Evolutionary conservation across 2,113 vertebrate genomes (phyloP).

Genomic region (Verasper variegatus): DNA sequence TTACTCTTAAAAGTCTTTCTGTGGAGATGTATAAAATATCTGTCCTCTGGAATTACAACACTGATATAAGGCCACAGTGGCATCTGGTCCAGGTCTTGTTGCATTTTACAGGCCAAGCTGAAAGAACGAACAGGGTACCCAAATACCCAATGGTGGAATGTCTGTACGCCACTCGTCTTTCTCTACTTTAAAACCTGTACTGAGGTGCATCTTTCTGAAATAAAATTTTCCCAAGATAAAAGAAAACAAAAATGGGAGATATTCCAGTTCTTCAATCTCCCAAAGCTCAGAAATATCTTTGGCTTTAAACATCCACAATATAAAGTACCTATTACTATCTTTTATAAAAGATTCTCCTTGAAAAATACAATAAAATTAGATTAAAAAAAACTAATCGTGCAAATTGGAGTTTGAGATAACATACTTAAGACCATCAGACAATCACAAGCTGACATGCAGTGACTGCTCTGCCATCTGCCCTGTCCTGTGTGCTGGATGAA

Average conservation of each 20-base stretch:
- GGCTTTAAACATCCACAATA: slow-evolving; percentile 56
- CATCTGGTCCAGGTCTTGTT: slow-evolving; percentile 14
- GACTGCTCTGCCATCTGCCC: slow-evolving; percentile 45
- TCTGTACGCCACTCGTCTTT: slow-evolving; percentile 30
- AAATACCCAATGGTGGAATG: slow-evolving; percentile 50
- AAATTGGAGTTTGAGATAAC: slow-evolving; percentile 85
- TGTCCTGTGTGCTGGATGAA: slow-evolving; percentile 44
- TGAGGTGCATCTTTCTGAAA: slow-evolving; percentile 55
- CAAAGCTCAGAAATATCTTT: slow-evolving; percentile 33
- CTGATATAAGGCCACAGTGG: slow-evolving; percentile 31
- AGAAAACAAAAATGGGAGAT: slow-evolving; percentile 1
- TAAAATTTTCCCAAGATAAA: slow-evolving; percentile 23
- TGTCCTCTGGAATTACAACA: slow-evolving; percentile 9
- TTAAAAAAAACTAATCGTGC: slow-evolving; percentile 83
- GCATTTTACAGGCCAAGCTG: slow-evolving; percentile 18
- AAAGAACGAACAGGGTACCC: not conserved
- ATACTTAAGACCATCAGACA: slow-evolving; percentile 64
- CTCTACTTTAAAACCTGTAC: slow-evolving; percentile 23
- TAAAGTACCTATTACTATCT: slow-evolving; percentile 79
- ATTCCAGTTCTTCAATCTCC: slow-evolving; percentile 59
- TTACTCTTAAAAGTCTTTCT: slow-evolving; percentile 17
- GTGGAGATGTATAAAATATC: not conserved
- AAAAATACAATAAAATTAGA: slow-evolving; percentile 84
- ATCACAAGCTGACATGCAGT: slow-evolving; percentile 81
- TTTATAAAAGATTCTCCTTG: slow-evolving; percentile 81